Conservation (phyloP, 2,888 invertebrate species). For the Plebejus anna region DNA sequence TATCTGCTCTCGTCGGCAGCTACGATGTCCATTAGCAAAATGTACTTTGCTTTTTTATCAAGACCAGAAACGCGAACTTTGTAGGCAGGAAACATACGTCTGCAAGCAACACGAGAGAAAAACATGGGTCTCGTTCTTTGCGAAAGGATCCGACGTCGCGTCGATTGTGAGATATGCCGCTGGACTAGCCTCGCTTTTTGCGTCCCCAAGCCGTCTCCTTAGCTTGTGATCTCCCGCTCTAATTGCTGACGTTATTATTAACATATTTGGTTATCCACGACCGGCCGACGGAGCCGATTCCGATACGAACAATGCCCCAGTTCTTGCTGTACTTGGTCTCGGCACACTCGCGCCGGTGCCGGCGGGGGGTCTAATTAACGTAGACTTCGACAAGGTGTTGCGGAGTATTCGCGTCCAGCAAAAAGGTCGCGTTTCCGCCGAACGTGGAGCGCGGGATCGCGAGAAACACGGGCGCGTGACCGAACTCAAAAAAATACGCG, state of each 20-base stretch:
- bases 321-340: conserved; percentile 13
- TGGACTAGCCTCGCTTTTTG: conserved; percentile 69
- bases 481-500: conserved; percentile 43
- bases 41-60: conserved; percentile 98
- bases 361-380: conserved; percentile 45
- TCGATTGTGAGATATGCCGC: conserved; percentile 74
- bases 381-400: conserved; percentile 55
- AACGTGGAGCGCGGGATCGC: conserved; percentile 52
- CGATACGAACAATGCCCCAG: conserved; percentile 13
- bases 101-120: conserved; percentile 84
- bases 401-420: conserved; percentile 54
- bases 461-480: conserved; percentile 37
- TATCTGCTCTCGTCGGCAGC: conserved; percentile 97
- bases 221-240: conserved; percentile 74
- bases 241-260: conserved; percentile 46
- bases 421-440: conserved; percentile 60
- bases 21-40: conserved; percentile 97
- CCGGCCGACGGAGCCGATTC: background rate
- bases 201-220: conserved; percentile 56
- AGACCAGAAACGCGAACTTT: conserved; percentile 97
- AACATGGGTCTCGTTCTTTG: conserved; percentile 74
- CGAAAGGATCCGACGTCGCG: conserved; percentile 75
- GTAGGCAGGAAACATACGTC: conserved; percentile 99
- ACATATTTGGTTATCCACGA: conserved; percentile 34
- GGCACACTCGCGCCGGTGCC: background rate